These are phyloP conservation scores for Margaritifera margaritifera DNA, from an alignment of 2,888 invertebrate species.

Conservation along the genomic window DNA sequence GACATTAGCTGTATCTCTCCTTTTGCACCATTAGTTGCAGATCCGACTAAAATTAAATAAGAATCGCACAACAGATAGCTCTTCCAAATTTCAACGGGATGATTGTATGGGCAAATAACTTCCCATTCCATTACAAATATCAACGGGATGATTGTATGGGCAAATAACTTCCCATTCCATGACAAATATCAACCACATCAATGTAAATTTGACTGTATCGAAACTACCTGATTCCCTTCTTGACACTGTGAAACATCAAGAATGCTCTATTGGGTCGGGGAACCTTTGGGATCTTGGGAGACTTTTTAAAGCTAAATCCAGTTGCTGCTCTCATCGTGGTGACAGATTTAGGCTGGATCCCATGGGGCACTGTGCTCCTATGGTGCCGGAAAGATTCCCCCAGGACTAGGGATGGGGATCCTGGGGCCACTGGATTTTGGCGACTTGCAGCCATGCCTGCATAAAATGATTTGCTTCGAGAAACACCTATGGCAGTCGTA, in stretches of 20 bases:
- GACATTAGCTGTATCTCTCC: no score
- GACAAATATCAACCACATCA: no score
- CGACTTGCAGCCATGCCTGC: conserved; percentile 43
- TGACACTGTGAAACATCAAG: conserved; percentile 68
- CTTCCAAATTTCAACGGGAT: no score
- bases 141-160: no score
- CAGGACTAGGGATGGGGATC: conserved; percentile 48
- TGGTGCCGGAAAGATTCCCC: conserved; percentile 59
- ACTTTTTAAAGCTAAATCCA: conserved; percentile 55
- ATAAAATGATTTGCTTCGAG: conserved; percentile 60
- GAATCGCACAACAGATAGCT: no score
- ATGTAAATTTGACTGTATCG: neutral
- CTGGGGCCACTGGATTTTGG: conserved; percentile 22
- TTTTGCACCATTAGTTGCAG: no score
- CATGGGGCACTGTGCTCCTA: conserved; percentile 41
- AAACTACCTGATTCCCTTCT: conserved; percentile 67
- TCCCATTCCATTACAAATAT: no score
- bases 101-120: no score
- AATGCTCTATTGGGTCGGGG: conserved; percentile 67
- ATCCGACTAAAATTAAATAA: no score
- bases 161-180: no score
- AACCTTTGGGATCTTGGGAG: conserved; percentile 66
- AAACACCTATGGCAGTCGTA: conserved; percentile 44
- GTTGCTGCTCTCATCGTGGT: conserved; percentile 33
- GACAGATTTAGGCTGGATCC: conserved; percentile 22